Percentiles rank a stretch among this genome's conserved stretches.
phyloP scores from a whole-genome alignment of 1,140 invertebrate genomes.

The Platorchestia sp. region DNA sequence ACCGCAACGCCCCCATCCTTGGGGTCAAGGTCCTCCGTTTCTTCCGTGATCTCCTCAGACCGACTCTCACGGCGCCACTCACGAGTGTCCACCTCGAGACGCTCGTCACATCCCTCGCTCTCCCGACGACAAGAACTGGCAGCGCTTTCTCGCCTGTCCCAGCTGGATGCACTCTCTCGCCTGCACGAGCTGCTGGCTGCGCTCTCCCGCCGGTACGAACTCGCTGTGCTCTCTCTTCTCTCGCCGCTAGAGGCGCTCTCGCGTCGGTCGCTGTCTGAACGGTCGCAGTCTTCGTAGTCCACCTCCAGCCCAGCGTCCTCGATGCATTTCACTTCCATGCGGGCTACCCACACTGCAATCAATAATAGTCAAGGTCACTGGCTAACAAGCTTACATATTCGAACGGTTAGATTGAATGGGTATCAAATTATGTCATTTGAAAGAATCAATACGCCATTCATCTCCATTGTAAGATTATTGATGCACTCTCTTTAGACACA shows the following conservation, averaged over 20 bases:
- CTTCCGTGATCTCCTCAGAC: slow-evolving; percentile 37
- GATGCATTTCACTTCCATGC: slow-evolving; percentile 38
- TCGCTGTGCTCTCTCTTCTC: slow-evolving; percentile 1
- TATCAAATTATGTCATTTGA: neutral
- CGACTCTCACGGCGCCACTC: slow-evolving; percentile 28
- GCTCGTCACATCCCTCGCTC: slow-evolving; percentile 35
- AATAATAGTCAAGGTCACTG: neutral
- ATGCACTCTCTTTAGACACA: neutral
- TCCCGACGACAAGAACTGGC: slow-evolving; percentile 14
- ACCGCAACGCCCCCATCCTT: neutral
- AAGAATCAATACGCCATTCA: neutral
- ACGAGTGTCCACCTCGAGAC: slow-evolving; percentile 1
- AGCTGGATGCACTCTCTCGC: slow-evolving; percentile 23
- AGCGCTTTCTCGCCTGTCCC: slow-evolving; percentile 3
- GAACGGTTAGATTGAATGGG: neutral
- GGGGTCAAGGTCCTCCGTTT: neutral
- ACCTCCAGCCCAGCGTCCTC: neutral
- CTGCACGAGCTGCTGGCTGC: slow-evolving; percentile 29
- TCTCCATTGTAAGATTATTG: neutral
- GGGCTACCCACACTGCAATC: slow-evolving; percentile 41
- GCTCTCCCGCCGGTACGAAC: slow-evolving; percentile 22
- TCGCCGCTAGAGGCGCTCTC: slow-evolving; percentile 25
- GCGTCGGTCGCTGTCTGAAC: slow-evolving; percentile 18
- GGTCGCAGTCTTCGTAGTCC: slow-evolving; percentile 17
- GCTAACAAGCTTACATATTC: neutral